Percentiles rank a stretch among this genome's conserved stretches.
These are phyloP conservation scores for Micrasema longulum DNA, from an alignment of 1,140 invertebrate species.

Conservation along the genomic window DNA sequence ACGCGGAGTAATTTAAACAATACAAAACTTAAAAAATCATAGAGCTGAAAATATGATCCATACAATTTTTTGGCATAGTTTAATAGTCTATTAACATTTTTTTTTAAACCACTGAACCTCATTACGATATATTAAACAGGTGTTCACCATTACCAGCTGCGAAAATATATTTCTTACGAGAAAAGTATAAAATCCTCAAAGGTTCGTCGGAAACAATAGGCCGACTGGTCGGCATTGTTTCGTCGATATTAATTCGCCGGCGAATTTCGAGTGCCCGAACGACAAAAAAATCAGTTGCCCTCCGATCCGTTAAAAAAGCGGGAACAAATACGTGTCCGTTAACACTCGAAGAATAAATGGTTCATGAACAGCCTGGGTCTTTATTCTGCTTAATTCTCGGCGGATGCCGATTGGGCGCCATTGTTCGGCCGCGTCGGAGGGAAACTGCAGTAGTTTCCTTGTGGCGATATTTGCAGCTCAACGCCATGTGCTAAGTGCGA, in stretches of 20 bases:
- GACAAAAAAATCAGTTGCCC: constrained; percentile 27
- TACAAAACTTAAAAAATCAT: too few relatives aligned
- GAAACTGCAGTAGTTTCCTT: not conserved
- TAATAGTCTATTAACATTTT: too few relatives aligned
- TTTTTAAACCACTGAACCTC: too few relatives aligned
- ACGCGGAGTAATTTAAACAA: too few relatives aligned
- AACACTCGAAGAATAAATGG: constrained; percentile 45
- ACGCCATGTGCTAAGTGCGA: not conserved
- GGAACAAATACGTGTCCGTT: constrained; percentile 52
- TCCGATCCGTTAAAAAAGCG: constrained; percentile 18
- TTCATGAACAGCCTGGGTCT: constrained; percentile 28
- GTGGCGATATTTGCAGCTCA: not conserved
- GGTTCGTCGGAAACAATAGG: constrained; percentile 14
- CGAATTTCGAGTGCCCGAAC: constrained; percentile 23
- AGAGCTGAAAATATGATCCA: too few relatives aligned
- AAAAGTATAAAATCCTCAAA: too few relatives aligned
- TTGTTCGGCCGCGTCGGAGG: constrained; percentile 18
- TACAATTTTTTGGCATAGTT: too few relatives aligned
- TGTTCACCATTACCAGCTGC: too few relatives aligned
- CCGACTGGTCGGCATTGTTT: constrained; percentile 19
- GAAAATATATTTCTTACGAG: too few relatives aligned
- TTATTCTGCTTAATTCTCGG: constrained; percentile 2
- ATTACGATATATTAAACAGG: too few relatives aligned
- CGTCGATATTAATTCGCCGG: constrained; percentile 29
- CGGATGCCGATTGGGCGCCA: not conserved